Conservation (phyloP, 2,797 vertebrate genomes). For the Salmo trutta region DNA sequence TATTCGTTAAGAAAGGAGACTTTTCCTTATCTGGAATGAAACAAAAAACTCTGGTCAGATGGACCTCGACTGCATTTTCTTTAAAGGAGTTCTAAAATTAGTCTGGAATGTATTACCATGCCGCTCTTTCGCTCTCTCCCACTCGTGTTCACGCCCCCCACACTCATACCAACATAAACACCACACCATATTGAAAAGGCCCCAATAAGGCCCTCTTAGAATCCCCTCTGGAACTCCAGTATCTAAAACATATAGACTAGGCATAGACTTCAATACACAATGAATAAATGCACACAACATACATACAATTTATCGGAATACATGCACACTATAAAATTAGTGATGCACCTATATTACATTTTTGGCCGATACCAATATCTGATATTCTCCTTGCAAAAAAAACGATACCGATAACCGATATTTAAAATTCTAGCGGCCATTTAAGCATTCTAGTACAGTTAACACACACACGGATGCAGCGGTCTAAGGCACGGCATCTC, state of each 20-base stretch:
- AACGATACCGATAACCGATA: no score
- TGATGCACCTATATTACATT: no score
- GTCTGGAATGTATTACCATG: conserved; percentile 73
- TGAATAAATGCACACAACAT: neutral
- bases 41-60: conserved; percentile 57
- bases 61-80: conserved; percentile 65
- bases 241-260: neutral
- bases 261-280: neutral
- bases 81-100: conserved; percentile 79
- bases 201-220: neutral
- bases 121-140: conserved; percentile 28
- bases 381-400: no score
- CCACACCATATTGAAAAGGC: neutral
- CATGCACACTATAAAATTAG: no score
- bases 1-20: neutral
- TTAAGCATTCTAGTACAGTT: no score
- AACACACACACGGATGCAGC: no score
- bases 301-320: neutral
- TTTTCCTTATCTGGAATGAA: neutral
- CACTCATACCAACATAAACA: conserved; percentile 10
- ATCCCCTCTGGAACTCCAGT: neutral
- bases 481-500: no score
- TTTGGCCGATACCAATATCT: no score
- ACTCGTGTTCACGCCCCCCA: conserved; percentile 18
- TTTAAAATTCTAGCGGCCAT: no score